Evolutionary conservation across 2,113 vertebrate genomes (phyloP).

Genomic region (Ptilorrhoa leucosticta): DNA sequence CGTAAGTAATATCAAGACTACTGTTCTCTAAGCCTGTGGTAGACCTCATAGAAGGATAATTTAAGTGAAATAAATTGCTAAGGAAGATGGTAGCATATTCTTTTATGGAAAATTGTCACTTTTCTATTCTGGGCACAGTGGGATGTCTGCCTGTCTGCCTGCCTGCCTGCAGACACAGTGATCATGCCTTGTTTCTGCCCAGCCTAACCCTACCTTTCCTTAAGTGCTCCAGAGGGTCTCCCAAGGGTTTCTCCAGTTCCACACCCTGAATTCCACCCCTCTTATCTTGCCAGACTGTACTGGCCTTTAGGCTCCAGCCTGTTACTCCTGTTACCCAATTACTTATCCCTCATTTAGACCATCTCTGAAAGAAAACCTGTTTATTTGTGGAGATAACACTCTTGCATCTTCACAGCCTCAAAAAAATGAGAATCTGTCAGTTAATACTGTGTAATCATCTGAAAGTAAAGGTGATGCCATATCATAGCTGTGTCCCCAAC

Average conservation of each 20-base stretch:
- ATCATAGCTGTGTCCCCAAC: neutral
- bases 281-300: neutral
- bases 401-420: neutral
- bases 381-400: neutral
- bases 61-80: neutral
- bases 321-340: neutral
- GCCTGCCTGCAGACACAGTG: neutral
- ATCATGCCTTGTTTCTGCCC: neutral
- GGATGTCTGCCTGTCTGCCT: neutral
- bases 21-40: neutral
- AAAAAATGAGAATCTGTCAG: rapidly evolving
- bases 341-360: neutral
- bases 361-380: neutral
- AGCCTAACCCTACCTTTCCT: neutral
- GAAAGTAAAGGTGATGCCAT: neutral
- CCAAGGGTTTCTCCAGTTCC: neutral
- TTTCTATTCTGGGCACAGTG: neutral
- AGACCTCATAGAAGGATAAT: neutral
- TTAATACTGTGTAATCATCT: neutral
- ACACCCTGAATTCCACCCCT: neutral
- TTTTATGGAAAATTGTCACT: neutral
- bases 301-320: neutral
- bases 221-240: neutral
- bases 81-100: neutral
- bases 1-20: neutral